Base-by-base conservation (phyloP, 1,140 invertebrate species). In the Leptopilina clavipes region DNA sequence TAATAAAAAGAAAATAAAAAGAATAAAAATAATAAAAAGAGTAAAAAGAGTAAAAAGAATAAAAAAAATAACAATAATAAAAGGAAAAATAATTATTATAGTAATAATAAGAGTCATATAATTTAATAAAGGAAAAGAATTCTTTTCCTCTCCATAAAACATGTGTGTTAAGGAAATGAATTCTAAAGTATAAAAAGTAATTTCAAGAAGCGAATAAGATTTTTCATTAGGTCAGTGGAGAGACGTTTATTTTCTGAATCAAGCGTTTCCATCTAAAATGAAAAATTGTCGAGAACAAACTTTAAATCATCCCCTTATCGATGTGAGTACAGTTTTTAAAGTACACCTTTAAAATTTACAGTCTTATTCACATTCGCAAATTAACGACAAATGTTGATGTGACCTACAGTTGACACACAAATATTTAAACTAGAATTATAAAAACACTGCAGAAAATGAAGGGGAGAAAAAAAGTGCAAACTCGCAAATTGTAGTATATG, bases 371-470 rank as follows among this genome's bases (percentile, higher is more conserved):
- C 11, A 25, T 65, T 65, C 25, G 56, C 22, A 31, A 65, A 65
- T 65, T 65, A 31, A 37, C 22, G 31, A 31, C 12, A 45, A 12
- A 31, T 65, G 25, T 65, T 65, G 11, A 31, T 65, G 14, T 37
- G 22, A 31, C 22, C 59, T 65, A 22, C 22, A 65, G 22, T 37
- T 31, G 59, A 65, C 59, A 65, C 22, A 22, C 59, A 65, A 65
- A 65, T 65, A 65, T 65, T 65, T 31, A 65, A 65, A 65, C 25
- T 31, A 31, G 59, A 65, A 65, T 52, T 40, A 31, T 65, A 31
- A 65, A 31, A 31, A 65, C 59, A 65, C 1, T 31, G 11, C 2
- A 37, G 25, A 65, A 65, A 65, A 31, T 17, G 2, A 17, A 31
- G n/a, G 12, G 19, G 12, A 12, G 22, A 65, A 31, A 37, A 65